phyloP scores from a whole-genome alignment of 2,113 vertebrate species.

The Cranoglanis bouderius region DNA sequence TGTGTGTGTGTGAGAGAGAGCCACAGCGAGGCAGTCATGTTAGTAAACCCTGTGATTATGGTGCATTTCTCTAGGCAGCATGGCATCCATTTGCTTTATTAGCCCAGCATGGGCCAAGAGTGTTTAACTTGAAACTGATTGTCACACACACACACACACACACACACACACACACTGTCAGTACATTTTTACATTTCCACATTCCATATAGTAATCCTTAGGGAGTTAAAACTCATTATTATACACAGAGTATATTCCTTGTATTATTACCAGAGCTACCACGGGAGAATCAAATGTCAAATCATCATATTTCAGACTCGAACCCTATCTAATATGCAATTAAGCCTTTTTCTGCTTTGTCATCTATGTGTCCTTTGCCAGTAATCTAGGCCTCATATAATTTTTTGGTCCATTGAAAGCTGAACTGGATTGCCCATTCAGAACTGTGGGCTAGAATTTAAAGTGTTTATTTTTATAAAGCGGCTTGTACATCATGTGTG shows the following conservation, averaged over 20 bases:
- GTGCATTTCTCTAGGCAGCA: constrained; percentile 27
- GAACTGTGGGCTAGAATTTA: constrained; percentile 35
- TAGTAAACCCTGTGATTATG: constrained; percentile 48
- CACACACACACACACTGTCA: neutral
- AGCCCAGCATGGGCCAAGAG: constrained; percentile 20
- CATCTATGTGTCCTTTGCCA: constrained; percentile 29
- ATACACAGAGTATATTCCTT: neutral
- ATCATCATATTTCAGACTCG: neutral
- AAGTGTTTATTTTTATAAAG: constrained; percentile 48
- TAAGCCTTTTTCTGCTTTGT: constrained; percentile 20
- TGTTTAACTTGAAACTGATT: constrained; percentile 32
- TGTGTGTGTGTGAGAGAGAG: neutral
- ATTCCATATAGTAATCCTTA: neutral
- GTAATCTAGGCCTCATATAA: constrained; percentile 20
- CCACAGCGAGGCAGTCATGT: constrained; percentile 40
- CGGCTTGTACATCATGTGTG: constrained; percentile 24
- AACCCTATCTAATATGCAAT: constrained; percentile 13
- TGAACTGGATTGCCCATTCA: constrained; percentile 10
- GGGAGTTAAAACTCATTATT: constrained; percentile 12
- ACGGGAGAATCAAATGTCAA: constrained; percentile 32
- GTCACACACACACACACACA: neutral
- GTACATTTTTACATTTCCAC: neutral
- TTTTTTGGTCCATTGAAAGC: constrained; percentile 43
- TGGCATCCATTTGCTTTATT: constrained; percentile 35
- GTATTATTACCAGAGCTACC: neutral